Conservation (phyloP, 2,797 vertebrate genomes). For the Semaprochilodus insignis region DNA sequence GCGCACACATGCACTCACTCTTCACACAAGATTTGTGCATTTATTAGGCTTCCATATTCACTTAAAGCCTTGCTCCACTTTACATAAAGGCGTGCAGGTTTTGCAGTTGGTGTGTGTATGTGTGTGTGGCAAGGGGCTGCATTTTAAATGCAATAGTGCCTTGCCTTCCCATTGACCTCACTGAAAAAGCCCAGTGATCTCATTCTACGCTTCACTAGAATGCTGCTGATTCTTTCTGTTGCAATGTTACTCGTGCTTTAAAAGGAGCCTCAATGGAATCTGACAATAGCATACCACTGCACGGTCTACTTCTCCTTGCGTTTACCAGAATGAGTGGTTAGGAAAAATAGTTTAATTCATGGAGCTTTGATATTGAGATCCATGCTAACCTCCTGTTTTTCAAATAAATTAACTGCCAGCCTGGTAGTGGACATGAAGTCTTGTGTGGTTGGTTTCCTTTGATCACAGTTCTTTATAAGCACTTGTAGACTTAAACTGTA, state of each 20-base stretch:
- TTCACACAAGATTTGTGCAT: conserved; percentile 73
- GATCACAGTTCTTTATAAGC: not conserved
- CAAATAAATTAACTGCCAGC: conserved; percentile 85
- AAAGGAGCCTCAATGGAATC: conserved; percentile 70
- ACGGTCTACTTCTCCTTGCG: conserved; percentile 76
- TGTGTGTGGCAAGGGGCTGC: conserved; percentile 74
- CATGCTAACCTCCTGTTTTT: conserved; percentile 85
- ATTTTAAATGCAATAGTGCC: conserved; percentile 77
- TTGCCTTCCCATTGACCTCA: conserved; percentile 78
- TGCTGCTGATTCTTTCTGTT: conserved; percentile 79
- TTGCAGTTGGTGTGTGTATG: conserved; percentile 60
- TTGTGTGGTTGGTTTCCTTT: conserved; percentile 17
- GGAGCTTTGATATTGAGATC: conserved; percentile 90
- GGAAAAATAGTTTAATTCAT: conserved; percentile 83
- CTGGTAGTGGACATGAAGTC: conserved; percentile 63
- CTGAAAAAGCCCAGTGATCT: conserved; percentile 82
- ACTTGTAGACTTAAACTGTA: conserved; percentile 4
- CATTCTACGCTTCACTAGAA: conserved; percentile 81
- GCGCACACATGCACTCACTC: conserved; percentile 61
- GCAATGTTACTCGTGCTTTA: conserved; percentile 74
- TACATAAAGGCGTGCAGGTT: conserved; percentile 77
- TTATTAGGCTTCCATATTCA: conserved; percentile 81
- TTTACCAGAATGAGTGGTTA: conserved; percentile 74
- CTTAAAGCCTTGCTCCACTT: conserved; percentile 75
- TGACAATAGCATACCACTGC: conserved; percentile 77